These are phyloP conservation scores for Mesembrinibis cayennensis DNA, from an alignment of 2,113 vertebrate genomes.

Conservation along the genomic window DNA sequence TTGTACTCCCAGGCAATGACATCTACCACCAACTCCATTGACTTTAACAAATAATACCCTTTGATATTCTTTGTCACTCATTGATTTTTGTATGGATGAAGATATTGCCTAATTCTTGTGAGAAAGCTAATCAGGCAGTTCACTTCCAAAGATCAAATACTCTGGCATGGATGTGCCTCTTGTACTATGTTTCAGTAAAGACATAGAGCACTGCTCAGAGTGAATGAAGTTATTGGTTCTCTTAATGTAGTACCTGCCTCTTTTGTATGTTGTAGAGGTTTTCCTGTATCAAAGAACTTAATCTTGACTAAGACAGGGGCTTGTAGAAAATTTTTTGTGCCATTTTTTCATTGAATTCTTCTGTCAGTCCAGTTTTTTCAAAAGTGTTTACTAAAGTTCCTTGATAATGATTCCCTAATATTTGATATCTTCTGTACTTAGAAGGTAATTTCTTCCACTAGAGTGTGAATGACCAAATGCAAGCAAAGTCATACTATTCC, in stretches of 20 bases:
- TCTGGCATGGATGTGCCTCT: not conserved
- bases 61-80: not conserved
- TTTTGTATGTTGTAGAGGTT: not conserved
- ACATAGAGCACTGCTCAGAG: not conserved
- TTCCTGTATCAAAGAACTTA: not conserved
- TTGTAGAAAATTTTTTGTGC: not conserved
- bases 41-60: not conserved
- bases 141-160: not conserved
- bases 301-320: not conserved
- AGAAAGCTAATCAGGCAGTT: not conserved
- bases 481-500: not conserved
- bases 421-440: not conserved
- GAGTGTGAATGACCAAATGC: not conserved
- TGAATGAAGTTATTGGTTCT: not conserved
- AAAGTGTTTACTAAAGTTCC: not conserved
- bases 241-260: not conserved
- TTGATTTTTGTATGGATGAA: not conserved
- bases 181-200: not conserved
- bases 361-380: not conserved
- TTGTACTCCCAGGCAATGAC: not conserved
- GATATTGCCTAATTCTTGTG: not conserved
- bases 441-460: not conserved
- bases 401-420: not conserved
- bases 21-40: not conserved
- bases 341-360: not conserved